phyloP scores from a whole-genome alignment of 2,888 invertebrate genomes.

The Artemia sp. region DNA sequence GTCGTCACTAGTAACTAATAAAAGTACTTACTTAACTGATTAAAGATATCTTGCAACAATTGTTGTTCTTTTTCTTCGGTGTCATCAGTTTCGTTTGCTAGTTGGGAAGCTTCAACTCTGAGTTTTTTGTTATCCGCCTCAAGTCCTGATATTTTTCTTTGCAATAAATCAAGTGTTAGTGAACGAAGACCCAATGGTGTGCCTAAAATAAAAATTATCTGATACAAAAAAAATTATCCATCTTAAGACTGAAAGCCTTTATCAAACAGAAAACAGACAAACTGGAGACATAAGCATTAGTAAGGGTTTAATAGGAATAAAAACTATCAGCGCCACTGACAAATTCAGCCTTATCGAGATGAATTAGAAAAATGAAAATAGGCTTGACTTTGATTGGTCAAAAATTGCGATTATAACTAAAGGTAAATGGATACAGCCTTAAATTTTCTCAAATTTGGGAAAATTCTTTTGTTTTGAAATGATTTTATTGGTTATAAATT shows the following conservation, averaged over 20 bases:
- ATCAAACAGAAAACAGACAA: background rate
- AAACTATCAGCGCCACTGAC: too few species aligned
- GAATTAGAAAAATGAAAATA: too few species aligned
- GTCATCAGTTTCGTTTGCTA: slow-evolving; percentile 62
- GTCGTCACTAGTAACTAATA: background rate
- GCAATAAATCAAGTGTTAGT: slow-evolving; percentile 59
- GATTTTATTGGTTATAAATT: too few species aligned
- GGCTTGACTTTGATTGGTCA: too few species aligned
- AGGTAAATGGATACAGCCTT: too few species aligned
- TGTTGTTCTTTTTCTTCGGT: slow-evolving; percentile 77
- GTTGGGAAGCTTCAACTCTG: slow-evolving; percentile 57
- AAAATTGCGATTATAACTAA: too few species aligned
- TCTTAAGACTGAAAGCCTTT: background rate
- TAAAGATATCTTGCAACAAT: slow-evolving; percentile 67
- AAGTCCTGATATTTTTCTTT: slow-evolving; percentile 60
- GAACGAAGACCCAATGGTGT: slow-evolving; percentile 35
- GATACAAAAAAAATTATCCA: too few species aligned
- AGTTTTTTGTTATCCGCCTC: slow-evolving; percentile 78
- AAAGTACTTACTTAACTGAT: slow-evolving; percentile 53
- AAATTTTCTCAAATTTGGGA: too few species aligned
- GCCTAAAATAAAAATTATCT: slow-evolving; percentile 20
- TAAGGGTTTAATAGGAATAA: too few species aligned
- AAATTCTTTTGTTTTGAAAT: too few species aligned
- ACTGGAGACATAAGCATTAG: too few species aligned
- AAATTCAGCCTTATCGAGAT: too few species aligned